Evolutionary conservation across 2,888 invertebrate species (phyloP).

Genomic region (Linnaemya tessellans): DNA sequence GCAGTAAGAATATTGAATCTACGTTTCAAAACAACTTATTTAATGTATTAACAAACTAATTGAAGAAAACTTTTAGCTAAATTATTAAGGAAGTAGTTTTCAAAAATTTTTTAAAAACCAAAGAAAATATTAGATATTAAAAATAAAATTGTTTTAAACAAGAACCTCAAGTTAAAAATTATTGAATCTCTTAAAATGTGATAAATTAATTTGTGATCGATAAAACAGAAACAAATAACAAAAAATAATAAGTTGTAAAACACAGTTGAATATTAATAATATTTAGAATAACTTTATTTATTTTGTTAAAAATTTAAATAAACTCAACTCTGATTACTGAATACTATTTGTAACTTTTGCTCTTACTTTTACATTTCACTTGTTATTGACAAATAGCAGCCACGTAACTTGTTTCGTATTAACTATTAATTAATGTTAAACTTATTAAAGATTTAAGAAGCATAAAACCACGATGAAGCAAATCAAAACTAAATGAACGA

Average conservation of each 20-base stretch:
- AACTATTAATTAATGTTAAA: conserved; percentile 5
- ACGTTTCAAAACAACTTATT: background rate
- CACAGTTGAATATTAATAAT: conserved; percentile 26
- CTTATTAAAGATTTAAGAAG: background rate
- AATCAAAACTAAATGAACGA: conserved; percentile 17
- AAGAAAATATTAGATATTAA: conserved; percentile 22
- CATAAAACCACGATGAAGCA: background rate
- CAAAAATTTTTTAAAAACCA: no score
- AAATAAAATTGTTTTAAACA: conserved; percentile 16
- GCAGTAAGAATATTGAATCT: no score
- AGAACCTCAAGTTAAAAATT: conserved; percentile 69
- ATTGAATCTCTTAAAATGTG: conserved; percentile 67
- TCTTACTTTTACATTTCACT: conserved; percentile 19
- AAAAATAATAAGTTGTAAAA: conserved; percentile 29
- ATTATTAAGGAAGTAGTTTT: background rate
- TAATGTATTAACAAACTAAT: conserved; percentile 32
- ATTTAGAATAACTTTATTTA: background rate
- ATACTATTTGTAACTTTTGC: background rate
- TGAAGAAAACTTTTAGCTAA: conserved; percentile 29
- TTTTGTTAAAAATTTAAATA: background rate
- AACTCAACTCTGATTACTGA: background rate
- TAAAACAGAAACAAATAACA: conserved; percentile 22
- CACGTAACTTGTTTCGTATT: conserved; percentile 14
- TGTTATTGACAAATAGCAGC: conserved; percentile 6
- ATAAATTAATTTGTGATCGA: conserved; percentile 72